Conservation (phyloP, 2,888 invertebrate species). For the Maniola hyperantus region DNA sequence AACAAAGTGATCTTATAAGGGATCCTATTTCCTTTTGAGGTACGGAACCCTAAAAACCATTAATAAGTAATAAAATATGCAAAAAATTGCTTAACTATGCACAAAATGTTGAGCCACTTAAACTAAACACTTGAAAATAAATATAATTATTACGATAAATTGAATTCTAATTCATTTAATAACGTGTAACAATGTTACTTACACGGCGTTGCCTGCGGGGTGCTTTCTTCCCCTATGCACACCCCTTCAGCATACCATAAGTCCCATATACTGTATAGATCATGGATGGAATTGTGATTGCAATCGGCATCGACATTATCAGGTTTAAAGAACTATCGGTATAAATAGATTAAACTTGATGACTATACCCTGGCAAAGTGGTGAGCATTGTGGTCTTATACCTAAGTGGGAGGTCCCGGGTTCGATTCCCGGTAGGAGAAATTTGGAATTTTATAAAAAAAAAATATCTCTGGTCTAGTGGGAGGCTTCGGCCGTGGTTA, state of each 20-base stretch:
- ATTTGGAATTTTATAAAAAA: no score
- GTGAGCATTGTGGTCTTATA: no score
- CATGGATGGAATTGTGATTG: conserved; percentile 3
- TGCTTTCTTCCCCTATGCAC: conserved; percentile 33
- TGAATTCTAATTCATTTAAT: conserved; percentile 63
- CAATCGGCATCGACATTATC: neutral
- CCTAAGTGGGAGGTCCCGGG: no score
- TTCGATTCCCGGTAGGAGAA: no score
- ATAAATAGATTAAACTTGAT: no score
- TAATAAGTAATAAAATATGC: neutral
- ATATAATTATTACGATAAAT: conserved; percentile 57
- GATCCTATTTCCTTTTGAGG: no score
- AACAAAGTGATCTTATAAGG: no score
- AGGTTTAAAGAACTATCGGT: neutral
- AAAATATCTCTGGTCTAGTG: no score
- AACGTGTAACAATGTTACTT: conserved; percentile 58
- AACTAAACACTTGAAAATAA: conserved; percentile 14
- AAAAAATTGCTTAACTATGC: conserved; percentile 12
- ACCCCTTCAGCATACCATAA: conserved; percentile 1
- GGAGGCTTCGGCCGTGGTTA: no score
- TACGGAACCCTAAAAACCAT: no score
- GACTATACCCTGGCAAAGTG: no score
- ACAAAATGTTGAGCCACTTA: conserved; percentile 13
- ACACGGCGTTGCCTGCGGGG: conserved; percentile 58
- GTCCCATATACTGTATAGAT: neutral